Evolutionary conservation across 2,113 vertebrate genomes (phyloP).

Genomic region (Ceyx melanurus): DNA sequence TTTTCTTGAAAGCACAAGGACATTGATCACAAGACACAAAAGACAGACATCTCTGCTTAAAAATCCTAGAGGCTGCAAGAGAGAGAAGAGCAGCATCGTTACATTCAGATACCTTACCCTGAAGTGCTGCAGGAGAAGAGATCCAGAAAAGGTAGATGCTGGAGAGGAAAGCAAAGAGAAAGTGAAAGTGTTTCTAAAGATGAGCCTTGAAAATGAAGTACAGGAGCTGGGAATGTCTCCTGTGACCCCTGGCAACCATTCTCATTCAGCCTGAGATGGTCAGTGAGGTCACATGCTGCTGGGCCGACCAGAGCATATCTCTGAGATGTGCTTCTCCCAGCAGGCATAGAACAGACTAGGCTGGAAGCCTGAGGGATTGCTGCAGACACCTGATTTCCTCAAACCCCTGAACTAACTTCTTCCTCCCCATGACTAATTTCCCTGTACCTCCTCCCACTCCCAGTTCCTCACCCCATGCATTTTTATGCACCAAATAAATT

Average conservation of each 20-base stretch:
- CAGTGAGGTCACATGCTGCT: neutral
- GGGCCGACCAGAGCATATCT: neutral
- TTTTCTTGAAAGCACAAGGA: neutral
- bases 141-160: neutral
- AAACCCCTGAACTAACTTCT: neutral
- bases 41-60: neutral
- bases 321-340: neutral
- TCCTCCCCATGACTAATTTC: conserved; percentile 55
- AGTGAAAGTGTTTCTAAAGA: conserved; percentile 9
- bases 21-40: neutral
- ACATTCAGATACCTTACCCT: neutral
- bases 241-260: neutral
- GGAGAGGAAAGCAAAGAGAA: neutral
- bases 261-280: neutral
- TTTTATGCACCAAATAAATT: neutral
- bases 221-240: neutral
- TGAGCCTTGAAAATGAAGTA: neutral
- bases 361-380: conserved; percentile 1
- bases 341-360: neutral
- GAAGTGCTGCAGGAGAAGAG: neutral
- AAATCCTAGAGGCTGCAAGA: neutral
- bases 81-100: neutral
- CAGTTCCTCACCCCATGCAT: neutral
- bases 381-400: conserved; percentile 25
- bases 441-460: neutral